phyloP scores from a whole-genome alignment of 2,888 invertebrate genomes.

The Mylabris sibirica region DNA sequence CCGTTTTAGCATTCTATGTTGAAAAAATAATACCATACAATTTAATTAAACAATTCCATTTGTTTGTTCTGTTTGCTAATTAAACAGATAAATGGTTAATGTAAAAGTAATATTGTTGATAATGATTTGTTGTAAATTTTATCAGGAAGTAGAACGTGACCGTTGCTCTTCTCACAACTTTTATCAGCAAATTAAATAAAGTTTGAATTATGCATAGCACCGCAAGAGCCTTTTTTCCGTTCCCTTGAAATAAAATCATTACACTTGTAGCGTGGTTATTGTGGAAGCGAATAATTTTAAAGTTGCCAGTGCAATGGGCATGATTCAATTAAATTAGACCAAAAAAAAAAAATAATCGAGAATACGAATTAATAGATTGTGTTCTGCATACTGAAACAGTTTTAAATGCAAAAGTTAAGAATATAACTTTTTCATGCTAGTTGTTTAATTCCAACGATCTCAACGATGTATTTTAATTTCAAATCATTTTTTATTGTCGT shows the following conservation, averaged over 20 bases:
- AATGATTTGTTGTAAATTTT: constrained; percentile 10
- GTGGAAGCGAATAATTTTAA: constrained; percentile 23
- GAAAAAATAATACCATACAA: neutral
- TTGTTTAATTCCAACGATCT: neutral
- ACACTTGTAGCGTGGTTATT: constrained; percentile 27
- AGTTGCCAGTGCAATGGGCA: constrained; percentile 19
- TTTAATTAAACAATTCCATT: constrained; percentile 8
- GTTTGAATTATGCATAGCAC: constrained; percentile 36
- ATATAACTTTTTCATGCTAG: neutral
- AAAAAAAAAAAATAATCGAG: neutral
- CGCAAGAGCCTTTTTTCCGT: constrained; percentile 14
- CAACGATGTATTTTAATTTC: constrained; percentile 7
- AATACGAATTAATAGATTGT: constrained; percentile 32
- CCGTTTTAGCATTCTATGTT: neutral
- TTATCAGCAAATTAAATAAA: constrained; percentile 37
- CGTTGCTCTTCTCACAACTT: constrained; percentile 28
- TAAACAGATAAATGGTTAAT: neutral
- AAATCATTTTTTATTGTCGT: constrained; percentile 4
- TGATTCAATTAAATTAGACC: constrained; percentile 28
- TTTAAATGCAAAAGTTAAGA: neutral
- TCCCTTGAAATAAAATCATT: constrained; percentile 31
- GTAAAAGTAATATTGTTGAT: constrained; percentile 1
- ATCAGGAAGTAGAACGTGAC: constrained; percentile 21
- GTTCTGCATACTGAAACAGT: constrained; percentile 18
- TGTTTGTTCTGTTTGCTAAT: neutral